Evolutionary conservation across 1,140 invertebrate species (phyloP), one percentile per base, ranked within the genome.

Genomic region (Drosophila sucinea): DNA sequence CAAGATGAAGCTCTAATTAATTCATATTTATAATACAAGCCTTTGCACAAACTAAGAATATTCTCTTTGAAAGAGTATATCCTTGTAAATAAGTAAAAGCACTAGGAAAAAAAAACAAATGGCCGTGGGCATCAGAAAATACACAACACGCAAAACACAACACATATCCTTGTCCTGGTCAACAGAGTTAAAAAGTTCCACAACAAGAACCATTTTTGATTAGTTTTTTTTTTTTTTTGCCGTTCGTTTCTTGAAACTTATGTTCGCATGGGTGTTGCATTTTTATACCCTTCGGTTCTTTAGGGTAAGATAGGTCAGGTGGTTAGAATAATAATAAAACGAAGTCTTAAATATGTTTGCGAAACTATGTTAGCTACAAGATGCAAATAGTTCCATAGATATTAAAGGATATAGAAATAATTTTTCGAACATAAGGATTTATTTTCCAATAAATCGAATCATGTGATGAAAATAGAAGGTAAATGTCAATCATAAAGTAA

Each of bases 51-150:
- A 11, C 1, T 38, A 38, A 38, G 11, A 6, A 6, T 23, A 3
- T 5, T 44, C 11, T n/a, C 23, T 47, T 47, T 51, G 44, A 1
- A 10, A 62, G 60, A 66, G 67, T 64, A 67, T 35, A 71, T 41
- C 63, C 57, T 25, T 66, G 58, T 41, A 60, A 70, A 74, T 60
- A 55, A 67, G 62, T 44, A 63, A 70, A 73, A 62, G 44, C 69
- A 30, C 51, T 11, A 10, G 7, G 78, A 70, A 65, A 65, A 73
- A 64, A 70, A 65, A 65, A 63, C 81, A 76, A 83, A 76, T 79
- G 66, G 66, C 81, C 81, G 25, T 35, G 55, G 58, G 77, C 81
- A 57, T 65, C 38, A 62, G 51, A 79, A 74, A 51, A 51, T 25
- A 51, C 25, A 51, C 54, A 70, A 74, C 54, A 70, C 41, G 65